phyloP scores from a whole-genome alignment of 2,888 invertebrate genomes.

The Notocelia uddmanniana region DNA sequence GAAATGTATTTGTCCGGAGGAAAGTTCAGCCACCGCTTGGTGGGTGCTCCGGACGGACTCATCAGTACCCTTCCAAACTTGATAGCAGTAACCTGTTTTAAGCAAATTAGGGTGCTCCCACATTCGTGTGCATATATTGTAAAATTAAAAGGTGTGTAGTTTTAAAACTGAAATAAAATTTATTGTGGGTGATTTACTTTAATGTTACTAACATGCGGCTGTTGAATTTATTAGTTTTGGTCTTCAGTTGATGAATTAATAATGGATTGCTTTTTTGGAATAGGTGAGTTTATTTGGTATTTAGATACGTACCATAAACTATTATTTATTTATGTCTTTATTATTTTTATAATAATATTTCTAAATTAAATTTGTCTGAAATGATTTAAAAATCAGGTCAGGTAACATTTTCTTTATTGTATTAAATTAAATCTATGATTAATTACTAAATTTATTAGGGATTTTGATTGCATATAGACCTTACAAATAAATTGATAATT shows the following conservation, averaged over 20 bases:
- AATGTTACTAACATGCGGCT: constrained; percentile 1
- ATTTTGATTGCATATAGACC: background rate
- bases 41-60: constrained; percentile 58
- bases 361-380: background rate
- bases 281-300: constrained; percentile 8
- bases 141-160: background rate
- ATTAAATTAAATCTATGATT: background rate
- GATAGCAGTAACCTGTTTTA: constrained; percentile 60
- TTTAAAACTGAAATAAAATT: background rate
- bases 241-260: constrained; percentile 6
- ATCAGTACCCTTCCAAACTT: constrained; percentile 67
- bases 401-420: too few relatives aligned
- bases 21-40: constrained; percentile 56
- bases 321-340: background rate
- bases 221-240: constrained; percentile 4
- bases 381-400: background rate
- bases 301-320: background rate
- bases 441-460: background rate
- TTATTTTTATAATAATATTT: background rate
- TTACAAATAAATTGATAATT: too few relatives aligned
- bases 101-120: constrained; percentile 50
- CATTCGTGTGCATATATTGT: constrained; percentile 1
- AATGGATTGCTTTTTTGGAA: constrained; percentile 14
- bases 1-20: constrained; percentile 74
- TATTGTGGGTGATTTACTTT: background rate